A percentile compares a stretch with the other conserved stretches of the same genome.
Evolutionary conservation across 1,140 invertebrate genomes (phyloP).

Genomic region (Drosophila rufa): DNA sequence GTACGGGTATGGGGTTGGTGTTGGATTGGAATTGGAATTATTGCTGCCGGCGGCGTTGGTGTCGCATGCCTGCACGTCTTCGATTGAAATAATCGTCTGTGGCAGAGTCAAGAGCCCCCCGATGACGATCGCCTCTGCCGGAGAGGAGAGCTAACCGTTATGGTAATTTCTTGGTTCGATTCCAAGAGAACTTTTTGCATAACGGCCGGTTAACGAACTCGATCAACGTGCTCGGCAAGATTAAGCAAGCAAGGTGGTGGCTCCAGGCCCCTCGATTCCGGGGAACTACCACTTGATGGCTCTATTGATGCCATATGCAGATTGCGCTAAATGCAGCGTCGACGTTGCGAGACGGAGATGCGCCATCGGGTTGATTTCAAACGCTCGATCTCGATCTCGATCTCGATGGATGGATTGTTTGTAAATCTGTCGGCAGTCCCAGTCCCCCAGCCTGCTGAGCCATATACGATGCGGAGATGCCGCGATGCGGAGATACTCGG

Average conservation of each 20-base stretch:
- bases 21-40: slow-evolving; percentile 17
- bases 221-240: slow-evolving; percentile 64
- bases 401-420: slow-evolving; percentile 66
- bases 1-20: neutral
- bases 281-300: slow-evolving; percentile 56
- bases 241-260: slow-evolving; percentile 50
- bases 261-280: slow-evolving; percentile 15
- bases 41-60: slow-evolving; percentile 50
- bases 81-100: slow-evolving; percentile 44
- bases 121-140: slow-evolving; percentile 16
- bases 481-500: slow-evolving; percentile 6
- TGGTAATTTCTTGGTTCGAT: slow-evolving; percentile 79
- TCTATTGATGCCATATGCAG: slow-evolving; percentile 63
- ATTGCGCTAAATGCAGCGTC: slow-evolving; percentile 56
- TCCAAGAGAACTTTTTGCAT: slow-evolving; percentile 75
- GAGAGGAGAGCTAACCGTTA: slow-evolving; percentile 67
- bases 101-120: slow-evolving; percentile 18
- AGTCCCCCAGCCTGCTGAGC: slow-evolving; percentile 43
- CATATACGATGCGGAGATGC: slow-evolving; percentile 48
- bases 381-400: slow-evolving; percentile 23
- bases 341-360: slow-evolving; percentile 57
- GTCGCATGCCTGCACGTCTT: slow-evolving; percentile 73
- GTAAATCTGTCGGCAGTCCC: slow-evolving; percentile 69
- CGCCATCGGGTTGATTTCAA: slow-evolving; percentile 54
- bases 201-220: slow-evolving; percentile 75